phyloP scores from a whole-genome alignment of 2,113 vertebrate species.

The Paracanthobrama guichenoti region DNA sequence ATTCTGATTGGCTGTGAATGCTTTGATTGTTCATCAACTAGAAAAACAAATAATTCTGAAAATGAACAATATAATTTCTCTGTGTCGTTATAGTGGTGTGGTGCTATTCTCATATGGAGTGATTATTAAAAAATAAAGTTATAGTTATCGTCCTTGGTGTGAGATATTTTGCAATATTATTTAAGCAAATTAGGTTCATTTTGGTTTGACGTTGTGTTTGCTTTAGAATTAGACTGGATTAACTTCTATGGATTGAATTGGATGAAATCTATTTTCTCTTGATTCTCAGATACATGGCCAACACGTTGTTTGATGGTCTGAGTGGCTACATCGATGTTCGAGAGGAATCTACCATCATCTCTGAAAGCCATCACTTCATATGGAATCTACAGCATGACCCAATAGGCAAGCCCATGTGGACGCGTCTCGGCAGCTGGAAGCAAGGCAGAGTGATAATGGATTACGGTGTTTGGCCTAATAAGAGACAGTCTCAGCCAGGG shows the following conservation, averaged over 20 bases:
- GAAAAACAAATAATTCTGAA: not conserved
- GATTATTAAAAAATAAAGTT: not conserved
- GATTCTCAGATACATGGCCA: slow-evolving; percentile 83
- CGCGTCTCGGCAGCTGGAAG: slow-evolving; percentile 85
- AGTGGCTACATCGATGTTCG: slow-evolving; percentile 82
- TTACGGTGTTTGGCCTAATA: slow-evolving; percentile 85
- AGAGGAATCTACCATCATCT: slow-evolving; percentile 79
- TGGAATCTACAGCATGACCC: slow-evolving; percentile 88
- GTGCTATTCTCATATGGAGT: not conserved
- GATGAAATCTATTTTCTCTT: slow-evolving; percentile 13
- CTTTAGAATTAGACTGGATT: not conserved
- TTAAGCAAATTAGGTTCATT: not conserved
- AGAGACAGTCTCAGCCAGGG: slow-evolving; percentile 65
- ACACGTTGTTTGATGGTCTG: slow-evolving; percentile 84
- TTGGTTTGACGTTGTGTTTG: not conserved
- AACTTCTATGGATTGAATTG: not conserved
- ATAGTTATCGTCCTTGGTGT: not conserved
- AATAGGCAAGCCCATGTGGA: slow-evolving; percentile 86
- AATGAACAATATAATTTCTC: not conserved
- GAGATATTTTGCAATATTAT: not conserved
- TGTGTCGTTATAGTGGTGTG: not conserved
- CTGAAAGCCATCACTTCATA: slow-evolving; percentile 87
- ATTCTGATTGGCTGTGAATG: not conserved
- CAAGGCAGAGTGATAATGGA: slow-evolving; percentile 82
- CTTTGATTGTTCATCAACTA: not conserved